Evolutionary conservation across 2,888 invertebrate genomes (phyloP).

Genomic region (Drosophila paramelanica): DNA sequence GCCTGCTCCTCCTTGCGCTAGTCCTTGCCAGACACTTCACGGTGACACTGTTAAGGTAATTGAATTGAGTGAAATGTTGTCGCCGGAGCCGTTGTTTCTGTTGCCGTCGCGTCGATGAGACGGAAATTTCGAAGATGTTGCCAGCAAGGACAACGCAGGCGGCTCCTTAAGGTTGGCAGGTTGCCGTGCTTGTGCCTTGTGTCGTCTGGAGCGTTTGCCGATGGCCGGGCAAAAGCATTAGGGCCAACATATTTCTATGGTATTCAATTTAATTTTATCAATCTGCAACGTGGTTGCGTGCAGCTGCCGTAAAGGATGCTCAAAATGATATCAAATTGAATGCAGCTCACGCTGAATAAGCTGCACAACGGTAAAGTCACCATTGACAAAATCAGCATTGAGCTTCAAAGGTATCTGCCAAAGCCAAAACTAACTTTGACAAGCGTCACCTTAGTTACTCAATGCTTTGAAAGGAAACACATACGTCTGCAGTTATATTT

Average conservation of each 20-base stretch:
- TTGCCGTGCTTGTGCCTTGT: constrained; percentile 19
- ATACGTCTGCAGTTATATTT: neutral
- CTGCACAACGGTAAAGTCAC: constrained; percentile 16
- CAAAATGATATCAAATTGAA: constrained; percentile 53
- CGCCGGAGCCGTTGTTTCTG: constrained; percentile 28
- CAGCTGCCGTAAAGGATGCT: constrained; percentile 11
- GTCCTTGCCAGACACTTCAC: constrained; percentile 68
- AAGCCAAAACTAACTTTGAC: neutral
- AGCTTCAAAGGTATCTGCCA: constrained; percentile 27
- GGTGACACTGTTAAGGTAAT: constrained; percentile 82
- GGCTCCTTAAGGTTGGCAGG: constrained; percentile 47
- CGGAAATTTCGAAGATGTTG: constrained; percentile 68
- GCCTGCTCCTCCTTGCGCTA: constrained; percentile 5
- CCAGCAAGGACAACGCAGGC: constrained; percentile 48
- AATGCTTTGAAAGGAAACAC: neutral
- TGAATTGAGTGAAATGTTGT: constrained; percentile 83
- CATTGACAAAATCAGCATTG: constrained; percentile 26
- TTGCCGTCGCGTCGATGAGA: constrained; percentile 64
- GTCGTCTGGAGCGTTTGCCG: constrained; percentile 14
- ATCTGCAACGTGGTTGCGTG: constrained; percentile 45
- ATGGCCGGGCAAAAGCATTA: constrained; percentile 56
- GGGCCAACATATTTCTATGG: constrained; percentile 74
- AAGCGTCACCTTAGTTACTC: neutral
- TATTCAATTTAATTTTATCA: constrained; percentile 77
- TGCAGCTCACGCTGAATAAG: constrained; percentile 43